Base-by-base conservation (phyloP, 2,888 invertebrate genomes). In the Osmoderma eremita region DNA sequence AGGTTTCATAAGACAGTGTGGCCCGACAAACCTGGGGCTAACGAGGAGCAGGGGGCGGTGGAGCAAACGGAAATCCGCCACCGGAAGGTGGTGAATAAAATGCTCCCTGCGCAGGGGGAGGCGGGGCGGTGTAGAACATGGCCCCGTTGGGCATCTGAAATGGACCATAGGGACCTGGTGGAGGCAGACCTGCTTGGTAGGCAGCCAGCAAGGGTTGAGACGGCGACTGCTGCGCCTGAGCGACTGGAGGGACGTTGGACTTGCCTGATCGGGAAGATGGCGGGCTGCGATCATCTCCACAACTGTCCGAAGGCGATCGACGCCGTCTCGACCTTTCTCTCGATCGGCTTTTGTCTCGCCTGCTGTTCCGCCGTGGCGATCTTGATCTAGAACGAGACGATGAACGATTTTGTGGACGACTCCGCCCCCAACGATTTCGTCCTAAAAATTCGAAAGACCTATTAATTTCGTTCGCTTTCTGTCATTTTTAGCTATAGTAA, bases 341-440 rank as follows among this genome's bases (percentile, higher is more conserved):
- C 20, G 73, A 71, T 38, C 71, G 73, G 56, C 75, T 72, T 30
- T 75, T 71, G 41, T 69, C 71, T 45, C 72, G 72, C 50, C 75
- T 64, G 17, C 68, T 61, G 22, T 58, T 71, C 49, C 78, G 69
- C 49, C 73, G 67, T 15, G 77, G 78, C n/a, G 79, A 76, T 45
- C 79, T 75, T n/a, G 79, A 79, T 51, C 78, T 73, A 1, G 80
- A 79, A 13, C 71, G 71, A 8, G 79, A 78, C 15, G 76, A 73
- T n/a, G 76, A 78, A 75, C 76, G 77, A 72, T 75, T 76, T 77
- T 74, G 78, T 76, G 74, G 73, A 73, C 84, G 71, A 74, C 83
- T 76, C 72, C 80, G 80, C 70, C 78, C 81, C 78, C 82, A 80
- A 61, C 81, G 77, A 71, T 77, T 79, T 66, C 81, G 73, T 51